Evolutionary conservation across 1,140 invertebrate species (phyloP).

Genomic region (Tetranychus urticae): DNA sequence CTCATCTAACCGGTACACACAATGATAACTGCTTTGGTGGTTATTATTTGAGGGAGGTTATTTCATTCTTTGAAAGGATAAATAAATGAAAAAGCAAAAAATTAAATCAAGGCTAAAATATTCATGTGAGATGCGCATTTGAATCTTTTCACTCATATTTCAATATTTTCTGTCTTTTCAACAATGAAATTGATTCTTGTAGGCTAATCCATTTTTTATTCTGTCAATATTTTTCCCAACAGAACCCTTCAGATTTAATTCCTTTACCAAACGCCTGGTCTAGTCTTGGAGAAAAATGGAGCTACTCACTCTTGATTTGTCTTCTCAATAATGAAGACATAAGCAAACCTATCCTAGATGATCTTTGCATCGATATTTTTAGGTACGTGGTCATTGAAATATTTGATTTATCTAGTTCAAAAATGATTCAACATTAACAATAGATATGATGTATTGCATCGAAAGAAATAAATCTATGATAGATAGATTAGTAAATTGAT

Average conservation of each 20-base stretch:
- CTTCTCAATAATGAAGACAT: constrained; percentile 73
- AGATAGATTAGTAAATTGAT: too few relatives aligned
- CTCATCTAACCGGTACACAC: too few relatives aligned
- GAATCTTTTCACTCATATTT: not conserved
- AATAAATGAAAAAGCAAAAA: too few relatives aligned
- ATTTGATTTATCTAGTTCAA: too few relatives aligned
- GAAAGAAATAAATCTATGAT: too few relatives aligned
- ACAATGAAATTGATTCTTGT: constrained; percentile 27
- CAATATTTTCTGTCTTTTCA: constrained; percentile 12
- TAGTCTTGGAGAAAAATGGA: constrained; percentile 39
- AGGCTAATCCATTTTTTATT: not conserved
- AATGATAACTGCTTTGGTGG: too few relatives aligned
- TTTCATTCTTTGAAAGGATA: too few relatives aligned
- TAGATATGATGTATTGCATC: too few relatives aligned
- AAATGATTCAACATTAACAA: too few relatives aligned
- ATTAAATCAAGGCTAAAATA: too few relatives aligned
- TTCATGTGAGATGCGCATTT: too few relatives aligned
- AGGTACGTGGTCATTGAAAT: constrained; percentile 22
- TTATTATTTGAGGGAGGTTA: too few relatives aligned
- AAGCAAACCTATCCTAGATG: constrained; percentile 55
- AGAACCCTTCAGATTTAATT: constrained; percentile 17
- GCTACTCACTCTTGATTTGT: constrained; percentile 61
- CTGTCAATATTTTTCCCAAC: not conserved
- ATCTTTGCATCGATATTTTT: constrained; percentile 62
- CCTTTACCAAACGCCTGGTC: constrained; percentile 31